Conservation (phyloP, 2,797 vertebrate species). For the Tragopan temminckii region DNA sequence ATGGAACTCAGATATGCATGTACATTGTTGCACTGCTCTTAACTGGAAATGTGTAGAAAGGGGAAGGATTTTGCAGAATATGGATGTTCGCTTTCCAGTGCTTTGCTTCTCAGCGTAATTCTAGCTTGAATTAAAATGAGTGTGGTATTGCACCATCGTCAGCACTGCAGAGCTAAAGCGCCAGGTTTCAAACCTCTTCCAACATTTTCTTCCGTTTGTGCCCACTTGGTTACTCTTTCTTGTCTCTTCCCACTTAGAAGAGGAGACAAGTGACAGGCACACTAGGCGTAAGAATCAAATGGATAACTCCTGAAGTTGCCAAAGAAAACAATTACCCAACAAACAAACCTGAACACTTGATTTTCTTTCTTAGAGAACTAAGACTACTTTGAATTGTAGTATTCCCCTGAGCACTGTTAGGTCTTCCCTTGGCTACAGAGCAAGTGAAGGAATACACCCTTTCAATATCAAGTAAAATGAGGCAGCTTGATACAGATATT, state of each 20-base stretch:
- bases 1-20: neutral
- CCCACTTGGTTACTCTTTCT: neutral
- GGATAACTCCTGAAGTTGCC: neutral
- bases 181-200: neutral
- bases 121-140: neutral
- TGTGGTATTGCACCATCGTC: rapidly evolving
- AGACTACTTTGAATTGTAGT: slow-evolving; percentile 14
- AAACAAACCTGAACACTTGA: neutral
- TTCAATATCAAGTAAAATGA: slow-evolving; percentile 57
- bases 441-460: slow-evolving; percentile 6
- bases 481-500: slow-evolving; percentile 77
- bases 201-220: neutral
- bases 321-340: neutral
- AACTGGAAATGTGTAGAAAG: neutral
- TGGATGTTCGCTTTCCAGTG: neutral
- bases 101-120: neutral
- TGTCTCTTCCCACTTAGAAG: neutral
- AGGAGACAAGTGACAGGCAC: neutral
- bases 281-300: neutral
- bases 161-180: neutral
- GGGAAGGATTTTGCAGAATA: neutral
- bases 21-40: neutral
- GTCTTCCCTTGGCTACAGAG: slow-evolving; percentile 27
- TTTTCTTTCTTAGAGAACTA: neutral
- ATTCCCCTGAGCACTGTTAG: neutral